Base-by-base conservation (phyloP, 2,797 vertebrate species). In the Brotogeris chrysoptera region DNA sequence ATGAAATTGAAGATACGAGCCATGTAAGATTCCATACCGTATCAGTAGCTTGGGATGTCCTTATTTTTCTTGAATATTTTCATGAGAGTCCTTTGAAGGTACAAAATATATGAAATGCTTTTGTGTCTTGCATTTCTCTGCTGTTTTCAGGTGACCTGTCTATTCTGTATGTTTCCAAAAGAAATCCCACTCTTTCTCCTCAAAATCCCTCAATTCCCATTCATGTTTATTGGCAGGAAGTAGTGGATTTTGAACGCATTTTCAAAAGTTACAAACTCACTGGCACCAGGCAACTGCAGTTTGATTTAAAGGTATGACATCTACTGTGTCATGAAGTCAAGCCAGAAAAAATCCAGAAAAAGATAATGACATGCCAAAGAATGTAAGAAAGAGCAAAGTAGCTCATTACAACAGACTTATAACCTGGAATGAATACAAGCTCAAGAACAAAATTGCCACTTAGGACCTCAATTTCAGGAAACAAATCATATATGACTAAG, bases 391-490 rank as follows among this genome's bases (percentile, higher is more conserved):
- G 18, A 66, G 68, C 55, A 79, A 83, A 65, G 46, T 60, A 87
- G 27, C 86, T 95, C 84, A 53, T 96, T 97, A 80, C 63, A 73
- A 17, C 44, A 92, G 71, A 60, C 21, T 32, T 46, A 72, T 79
- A 88, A 64, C 36, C 82, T 90, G 18, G 9, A 78, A 65, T 72
- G 34, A 92, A 71, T 36, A 78, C 43, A 79, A 96, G 93, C 94
- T 95, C 91, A 96, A 86, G 88, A 90, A 24, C 63, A 69, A 88
- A 95, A 96, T 49, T 93, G 79, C 90, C 78, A 71, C 69, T 90
- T 88, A 79, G 72, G 93, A 95, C 92, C 90, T 96, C 88, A 86
- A 1, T 97, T 95, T 96, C 78, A 78, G 88, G 93, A 94, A 97
- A 93, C 78, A 96, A 96, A 96, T 96, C 78, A 80, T 79, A 89